Base-by-base conservation (phyloP, 2,113 vertebrate genomes). In the Ibidorhyncha struthersii region DNA sequence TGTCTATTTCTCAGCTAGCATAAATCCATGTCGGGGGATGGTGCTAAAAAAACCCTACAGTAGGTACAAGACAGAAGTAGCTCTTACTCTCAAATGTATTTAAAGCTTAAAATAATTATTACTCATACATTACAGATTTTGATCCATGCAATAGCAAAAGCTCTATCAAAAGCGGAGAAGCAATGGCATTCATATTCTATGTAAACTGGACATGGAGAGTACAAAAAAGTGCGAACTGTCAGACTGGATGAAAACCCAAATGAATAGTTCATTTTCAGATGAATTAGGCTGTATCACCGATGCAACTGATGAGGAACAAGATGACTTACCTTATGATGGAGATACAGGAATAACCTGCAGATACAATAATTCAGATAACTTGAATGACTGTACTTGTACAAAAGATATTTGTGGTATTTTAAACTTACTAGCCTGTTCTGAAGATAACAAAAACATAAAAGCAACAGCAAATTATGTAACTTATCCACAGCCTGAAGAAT, bases 291-390 rank as follows among this genome's bases (percentile, higher is more conserved):
- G 98, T 72, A 56, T 78, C 34, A 97, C 96, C 80, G 97, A 98
- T 45, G 98, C 93, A 45, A 99, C 98, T 36, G 98, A 98, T 20
- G 98, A 98, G 76, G 98, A 99, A 27, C 98, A 99, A 52, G 98
- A 99, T 22, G 98, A 99, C 11, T 97, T 99, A n/a, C 98, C 98
- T 58, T 98, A 97, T 26, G 98, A 99, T 86, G 97, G 87, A 12
- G 93, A 95, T 10, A 55, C 94, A 23, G 93, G 84, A 62, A 56
- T 41, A 96, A 96, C 32, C 40, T 61, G 38, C 50, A 71, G 73
- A 56, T 56, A n/a, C 40, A 63, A 11, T 25, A 50, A 70, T 22
- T 61, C 59, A 9, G 16, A 38, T 32, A 36, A 40, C 26, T 3
- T 56, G 29, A 89, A 70, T 16, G 27, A 34, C 36, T 88, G 77